Evolutionary conservation across 2,113 vertebrate genomes (phyloP), one percentile per base, ranked within the genome.

Genomic region (Tapirus terrestris): DNA sequence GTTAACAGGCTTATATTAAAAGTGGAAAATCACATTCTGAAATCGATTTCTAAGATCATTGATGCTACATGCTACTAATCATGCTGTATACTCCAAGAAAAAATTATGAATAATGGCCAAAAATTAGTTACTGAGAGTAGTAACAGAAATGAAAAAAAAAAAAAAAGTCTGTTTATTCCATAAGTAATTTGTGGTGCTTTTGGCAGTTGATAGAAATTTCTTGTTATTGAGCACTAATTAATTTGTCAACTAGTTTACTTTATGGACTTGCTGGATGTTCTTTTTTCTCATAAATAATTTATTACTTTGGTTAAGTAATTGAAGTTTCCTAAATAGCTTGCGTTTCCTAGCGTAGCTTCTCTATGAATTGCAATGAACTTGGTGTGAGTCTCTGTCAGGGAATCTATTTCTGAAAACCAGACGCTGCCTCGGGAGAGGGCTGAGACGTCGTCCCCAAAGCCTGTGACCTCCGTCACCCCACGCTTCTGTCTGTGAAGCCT

Each of bases 241-340:
- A 97, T 94, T 96, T 97, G 95, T 72, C 72, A 82, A 53, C 76
- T 76, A 51, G 82, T 91, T 97, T 95, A 56, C 72, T 89, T 93
- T 88, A 92, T 92, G 73, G 89, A 92, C 83, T 94, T 84, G 63
- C 68, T 87, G 67, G 73, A 48, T 65, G 63, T 70, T 95, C 92
- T 75, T 80, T 95, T 89, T 53, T 36, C 85, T 97, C 94, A 84
- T 97, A 79, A 87, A 93, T 96, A 92, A 92, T 97, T 97, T 92
- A 97, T 96, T 48, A 93, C 85, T 92, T 97, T 53, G 73, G 93
- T 70, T 83, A 93, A 91, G 94, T 97, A 97, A 97, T 97, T 94
- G 95, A 98, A 93, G 63, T 97, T 91, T 91, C 72, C 91, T n/a
- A 81, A 95, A 82, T 61, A 76, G 85, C 89, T 79, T 73, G 90